Percentiles rank a stretch among this genome's conserved stretches.
These are phyloP conservation scores for Gila orcuttii DNA, from an alignment of 2,113 vertebrate species.

Conservation along the genomic window DNA sequence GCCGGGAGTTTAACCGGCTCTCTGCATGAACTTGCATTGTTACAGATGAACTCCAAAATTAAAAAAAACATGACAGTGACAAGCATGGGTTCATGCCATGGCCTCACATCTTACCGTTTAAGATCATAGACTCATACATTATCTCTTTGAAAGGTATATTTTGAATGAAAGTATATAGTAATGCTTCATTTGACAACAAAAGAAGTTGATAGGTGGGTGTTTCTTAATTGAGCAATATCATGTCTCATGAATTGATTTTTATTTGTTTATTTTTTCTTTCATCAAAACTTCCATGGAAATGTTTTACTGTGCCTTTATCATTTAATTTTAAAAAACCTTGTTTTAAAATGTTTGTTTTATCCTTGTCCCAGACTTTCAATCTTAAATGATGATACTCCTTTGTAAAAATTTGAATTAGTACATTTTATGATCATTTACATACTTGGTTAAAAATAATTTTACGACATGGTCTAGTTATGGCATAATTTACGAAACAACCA, in stretches of 20 bases:
- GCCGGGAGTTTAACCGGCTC: not conserved
- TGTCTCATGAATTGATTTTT: not conserved
- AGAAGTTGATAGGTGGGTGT: not conserved
- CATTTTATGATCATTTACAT: too few species aligned
- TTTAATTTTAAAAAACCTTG: not conserved
- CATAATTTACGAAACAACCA: too few species aligned
- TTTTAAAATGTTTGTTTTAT: not conserved
- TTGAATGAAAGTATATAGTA: too few species aligned
- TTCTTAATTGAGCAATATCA: not conserved
- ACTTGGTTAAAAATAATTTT: too few species aligned
- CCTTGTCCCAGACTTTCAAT: not conserved
- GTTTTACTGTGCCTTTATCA: not conserved
- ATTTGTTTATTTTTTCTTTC: too few species aligned
- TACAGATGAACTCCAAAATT: not conserved
- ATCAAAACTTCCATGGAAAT: not conserved
- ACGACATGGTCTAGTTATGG: too few species aligned
- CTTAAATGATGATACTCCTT: not conserved
- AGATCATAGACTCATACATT: not conserved
- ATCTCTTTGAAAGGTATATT: not conserved
- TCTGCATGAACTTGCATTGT: conserved; percentile 16
- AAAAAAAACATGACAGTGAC: not conserved
- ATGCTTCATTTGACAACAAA: not conserved
- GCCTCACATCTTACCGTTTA: not conserved
- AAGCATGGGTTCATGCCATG: not conserved
- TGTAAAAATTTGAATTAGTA: too few species aligned